Percentiles rank a stretch among this genome's conserved stretches.
Evolutionary conservation across 1,140 invertebrate genomes (phyloP).

Genomic region (Orchesella cincta): DNA sequence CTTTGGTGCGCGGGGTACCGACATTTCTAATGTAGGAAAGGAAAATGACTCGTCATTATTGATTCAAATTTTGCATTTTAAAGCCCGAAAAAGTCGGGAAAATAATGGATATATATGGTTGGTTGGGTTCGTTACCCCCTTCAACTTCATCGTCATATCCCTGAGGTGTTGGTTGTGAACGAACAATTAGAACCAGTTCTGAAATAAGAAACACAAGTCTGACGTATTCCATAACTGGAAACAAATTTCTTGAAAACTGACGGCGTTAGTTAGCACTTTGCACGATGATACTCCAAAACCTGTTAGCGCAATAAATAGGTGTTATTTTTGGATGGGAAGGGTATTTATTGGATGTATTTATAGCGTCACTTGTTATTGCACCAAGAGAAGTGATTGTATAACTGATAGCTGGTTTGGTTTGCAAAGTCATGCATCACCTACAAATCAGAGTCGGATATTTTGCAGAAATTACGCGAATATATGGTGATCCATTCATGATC

Average conservation of each 20-base stretch:
- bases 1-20: slow-evolving; percentile 39
- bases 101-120: no score
- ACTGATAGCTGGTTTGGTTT: background rate
- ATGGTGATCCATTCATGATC: background rate
- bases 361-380: background rate
- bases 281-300: no score
- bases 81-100: background rate
- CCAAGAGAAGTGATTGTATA: background rate
- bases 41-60: background rate
- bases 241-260: background rate
- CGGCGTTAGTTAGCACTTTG: no score
- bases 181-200: background rate
- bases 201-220: background rate
- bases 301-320: no score
- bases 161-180: background rate
- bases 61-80: background rate
- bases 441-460: background rate
- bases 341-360: background rate
- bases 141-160: slow-evolving; percentile 7
- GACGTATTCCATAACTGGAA: background rate
- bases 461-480: background rate
- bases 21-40: slow-evolving; percentile 33
- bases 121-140: background rate
- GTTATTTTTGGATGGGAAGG: no score
- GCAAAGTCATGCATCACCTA: slow-evolving; percentile 17